Conservation (phyloP, 2,888 invertebrate species). For the Cryptocephalus primarius region DNA sequence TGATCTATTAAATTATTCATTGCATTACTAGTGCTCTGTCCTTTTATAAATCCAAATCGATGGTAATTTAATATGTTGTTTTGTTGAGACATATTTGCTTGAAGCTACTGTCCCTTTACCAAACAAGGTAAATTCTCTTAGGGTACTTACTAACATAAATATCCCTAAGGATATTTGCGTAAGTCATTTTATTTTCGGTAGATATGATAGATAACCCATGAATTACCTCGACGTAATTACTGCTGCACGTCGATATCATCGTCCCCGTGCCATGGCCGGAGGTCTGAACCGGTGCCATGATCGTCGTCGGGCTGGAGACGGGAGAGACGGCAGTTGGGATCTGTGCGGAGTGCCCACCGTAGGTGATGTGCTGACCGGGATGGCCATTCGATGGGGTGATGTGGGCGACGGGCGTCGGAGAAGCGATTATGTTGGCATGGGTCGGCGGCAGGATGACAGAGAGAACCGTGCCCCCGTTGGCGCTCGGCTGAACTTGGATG, state of each 20-base stretch:
- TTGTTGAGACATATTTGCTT: too few relatives aligned
- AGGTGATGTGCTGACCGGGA: constrained; percentile 24
- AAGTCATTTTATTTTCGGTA: too few relatives aligned
- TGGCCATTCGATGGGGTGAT: constrained; percentile 20
- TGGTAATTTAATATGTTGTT: too few relatives aligned
- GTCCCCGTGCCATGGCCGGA: constrained; percentile 34
- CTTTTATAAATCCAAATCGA: too few relatives aligned
- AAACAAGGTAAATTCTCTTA: too few relatives aligned
- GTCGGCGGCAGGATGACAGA: constrained; percentile 74
- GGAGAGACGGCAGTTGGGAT: constrained; percentile 16
- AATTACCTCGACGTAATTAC: constrained; percentile 46
- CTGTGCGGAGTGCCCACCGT: constrained; percentile 19
- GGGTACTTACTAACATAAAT: too few relatives aligned
- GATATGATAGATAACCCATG: constrained; percentile 1
- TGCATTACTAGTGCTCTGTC: too few relatives aligned
- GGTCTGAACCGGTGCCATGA: constrained; percentile 26
- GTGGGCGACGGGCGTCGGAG: constrained; percentile 19
- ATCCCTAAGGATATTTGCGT: too few relatives aligned
- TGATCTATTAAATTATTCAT: too few relatives aligned
- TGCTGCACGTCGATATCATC: constrained; percentile 43
- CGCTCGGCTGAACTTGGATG: constrained; percentile 51
- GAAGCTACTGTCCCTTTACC: too few relatives aligned
- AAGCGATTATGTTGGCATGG: constrained; percentile 36
- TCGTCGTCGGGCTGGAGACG: constrained; percentile 10
- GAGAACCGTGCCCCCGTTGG: constrained; percentile 61